A percentile compares a stretch with the other conserved stretches of the same genome.
Conservation (phyloP, 2,888 invertebrate genomes). For the Cantharis rufa region DNA sequence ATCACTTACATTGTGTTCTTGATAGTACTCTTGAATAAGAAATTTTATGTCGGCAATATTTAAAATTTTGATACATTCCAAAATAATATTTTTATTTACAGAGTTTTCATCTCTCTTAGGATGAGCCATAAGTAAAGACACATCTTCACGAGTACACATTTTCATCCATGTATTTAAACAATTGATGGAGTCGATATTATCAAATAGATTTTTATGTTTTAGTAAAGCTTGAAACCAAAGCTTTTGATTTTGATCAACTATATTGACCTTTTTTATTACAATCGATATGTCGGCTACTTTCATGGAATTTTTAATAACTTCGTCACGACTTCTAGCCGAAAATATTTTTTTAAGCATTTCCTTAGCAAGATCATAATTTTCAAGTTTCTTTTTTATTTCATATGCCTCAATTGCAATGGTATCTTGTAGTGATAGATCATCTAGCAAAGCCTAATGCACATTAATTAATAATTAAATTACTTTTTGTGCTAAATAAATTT, state of each 20-base stretch:
- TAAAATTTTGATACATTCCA: conserved; percentile 47
- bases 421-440: conserved; percentile 44
- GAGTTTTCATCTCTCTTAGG: conserved; percentile 31
- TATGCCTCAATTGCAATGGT: conserved; percentile 46
- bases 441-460: conserved; percentile 35
- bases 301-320: conserved; percentile 47
- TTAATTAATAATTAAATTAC: not conserved
- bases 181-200: conserved; percentile 38
- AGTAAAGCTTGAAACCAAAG: conserved; percentile 50
- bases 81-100: conserved; percentile 38
- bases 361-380: conserved; percentile 42
- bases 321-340: conserved; percentile 48
- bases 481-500: conserved; percentile 12
- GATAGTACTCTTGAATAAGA: conserved; percentile 42
- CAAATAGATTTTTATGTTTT: conserved; percentile 42
- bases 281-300: conserved; percentile 41
- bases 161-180: conserved; percentile 44
- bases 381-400: conserved; percentile 44
- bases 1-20: conserved; percentile 40
- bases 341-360: conserved; percentile 44
- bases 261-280: conserved; percentile 46
- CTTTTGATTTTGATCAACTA: conserved; percentile 41
- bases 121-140: conserved; percentile 40
- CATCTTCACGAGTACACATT: conserved; percentile 45
- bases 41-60: conserved; percentile 35